Conservation (phyloP, 2,113 vertebrate species). For the Narcine bancroftii region DNA sequence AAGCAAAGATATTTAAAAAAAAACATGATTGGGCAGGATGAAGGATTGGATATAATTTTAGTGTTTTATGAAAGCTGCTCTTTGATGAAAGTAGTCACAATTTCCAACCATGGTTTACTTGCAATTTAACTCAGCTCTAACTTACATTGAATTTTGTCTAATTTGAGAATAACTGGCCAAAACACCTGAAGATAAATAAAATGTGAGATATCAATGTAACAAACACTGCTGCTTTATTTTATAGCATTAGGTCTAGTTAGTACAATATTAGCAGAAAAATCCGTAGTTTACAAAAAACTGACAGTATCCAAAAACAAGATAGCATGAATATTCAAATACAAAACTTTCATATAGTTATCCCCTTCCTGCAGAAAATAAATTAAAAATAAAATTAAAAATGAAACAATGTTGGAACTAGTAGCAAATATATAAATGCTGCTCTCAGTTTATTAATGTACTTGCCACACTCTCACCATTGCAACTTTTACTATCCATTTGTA, state of each 20-base stretch:
- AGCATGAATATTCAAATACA: slow-evolving; percentile 21
- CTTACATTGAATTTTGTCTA: no score
- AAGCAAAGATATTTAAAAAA: neutral
- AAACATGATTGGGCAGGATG: no score
- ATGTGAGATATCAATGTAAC: slow-evolving; percentile 1
- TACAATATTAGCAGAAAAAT: slow-evolving; percentile 30
- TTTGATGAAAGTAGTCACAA: no score
- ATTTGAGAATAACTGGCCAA: neutral
- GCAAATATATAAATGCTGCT: slow-evolving; percentile 27
- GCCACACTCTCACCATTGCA: neutral
- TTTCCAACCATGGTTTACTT: neutral
- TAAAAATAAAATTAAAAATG: neutral
- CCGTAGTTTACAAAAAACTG: slow-evolving; percentile 26
- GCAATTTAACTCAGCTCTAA: neutral
- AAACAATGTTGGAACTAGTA: slow-evolving; percentile 18
- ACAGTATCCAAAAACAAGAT: slow-evolving; percentile 18
- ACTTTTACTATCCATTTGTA: neutral
- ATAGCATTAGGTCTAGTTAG: slow-evolving; percentile 21
- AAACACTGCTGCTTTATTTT: slow-evolving; percentile 33
- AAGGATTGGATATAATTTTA: no score
- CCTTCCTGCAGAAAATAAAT: slow-evolving; percentile 29
- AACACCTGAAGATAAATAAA: neutral
- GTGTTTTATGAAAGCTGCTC: neutral
- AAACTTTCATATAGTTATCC: neutral
- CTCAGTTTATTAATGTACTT: neutral